Evolutionary conservation across 2,888 invertebrate species (phyloP).

Genomic region (Watsonalla binaria): DNA sequence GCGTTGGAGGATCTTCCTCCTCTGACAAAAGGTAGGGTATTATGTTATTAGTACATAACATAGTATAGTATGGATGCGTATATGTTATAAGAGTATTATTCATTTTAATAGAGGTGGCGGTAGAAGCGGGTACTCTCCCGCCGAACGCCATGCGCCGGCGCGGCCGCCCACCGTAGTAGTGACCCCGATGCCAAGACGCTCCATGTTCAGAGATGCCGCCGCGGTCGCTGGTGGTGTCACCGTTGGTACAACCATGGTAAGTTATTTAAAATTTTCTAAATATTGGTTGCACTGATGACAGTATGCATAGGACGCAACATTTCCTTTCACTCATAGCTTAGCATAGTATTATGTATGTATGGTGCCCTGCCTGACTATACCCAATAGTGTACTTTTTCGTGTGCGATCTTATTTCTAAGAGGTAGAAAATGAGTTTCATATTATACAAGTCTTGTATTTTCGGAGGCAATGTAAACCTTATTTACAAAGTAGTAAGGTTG

Average conservation of each 20-base stretch:
- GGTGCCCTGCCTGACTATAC: neutral
- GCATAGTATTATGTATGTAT: neutral
- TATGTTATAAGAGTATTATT: too few species aligned
- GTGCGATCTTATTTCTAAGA: too few species aligned
- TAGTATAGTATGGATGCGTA: too few species aligned
- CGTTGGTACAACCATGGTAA: conserved; percentile 94
- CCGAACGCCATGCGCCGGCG: conserved; percentile 49
- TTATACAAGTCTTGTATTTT: too few species aligned
- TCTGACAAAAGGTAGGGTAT: neutral
- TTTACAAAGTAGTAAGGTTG: too few species aligned
- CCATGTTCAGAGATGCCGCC: conserved; percentile 97
- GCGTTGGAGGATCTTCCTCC: neutral
- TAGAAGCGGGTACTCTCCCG: conserved; percentile 40
- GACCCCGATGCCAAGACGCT: conserved; percentile 82
- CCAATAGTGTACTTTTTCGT: too few species aligned
- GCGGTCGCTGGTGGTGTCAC: conserved; percentile 99
- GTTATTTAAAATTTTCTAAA: conserved; percentile 15
- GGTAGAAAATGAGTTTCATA: too few species aligned
- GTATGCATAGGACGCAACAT: too few species aligned
- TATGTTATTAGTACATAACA: too few species aligned
- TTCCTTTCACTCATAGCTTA: neutral
- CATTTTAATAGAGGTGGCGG: conserved; percentile 12
- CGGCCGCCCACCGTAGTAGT: conserved; percentile 46
- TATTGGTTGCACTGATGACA: too few species aligned
- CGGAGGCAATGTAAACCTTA: too few species aligned